Evolutionary conservation across 2,888 invertebrate genomes (phyloP), one percentile per base, ranked within the genome.

Genomic region (Epistrophe grossulariae): DNA sequence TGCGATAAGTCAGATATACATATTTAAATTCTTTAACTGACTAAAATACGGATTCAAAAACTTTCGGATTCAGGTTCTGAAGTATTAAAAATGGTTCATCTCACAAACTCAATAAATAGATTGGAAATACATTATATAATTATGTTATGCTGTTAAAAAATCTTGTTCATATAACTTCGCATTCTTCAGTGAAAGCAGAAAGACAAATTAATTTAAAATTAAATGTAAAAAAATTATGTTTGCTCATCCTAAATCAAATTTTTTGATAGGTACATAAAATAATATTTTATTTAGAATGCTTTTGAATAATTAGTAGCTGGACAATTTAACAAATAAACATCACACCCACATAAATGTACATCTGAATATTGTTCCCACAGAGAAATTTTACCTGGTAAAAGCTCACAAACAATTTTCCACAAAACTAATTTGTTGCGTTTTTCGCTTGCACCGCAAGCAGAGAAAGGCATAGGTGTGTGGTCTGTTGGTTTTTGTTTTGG

Each of bases 341-440:
- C 28, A 15, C 24, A 19, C n/a, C 64, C 45, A 8, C n/a, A 11
- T 9, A n/a, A n/a, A n/a, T n/a, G n/a, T n/a, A 13, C 40, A 45
- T 1, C 15, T 64, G 45, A 45, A 64, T 64, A 43, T 43, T 62
- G 24, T 24, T 24, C 4, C 35, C 24, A 40, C 43, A 40, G 43
- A 19, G 35, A 62, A 62, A 59, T 17, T 59, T 9, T 64, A 64
- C 28, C 28, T 15, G 5, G 24, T 24, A 28, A 43, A 43, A 43
- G 59, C 40, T 24, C 19, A 45, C 62, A 64, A 64, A 28, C 40
- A 43, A 70, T 78, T 78, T 82, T 82, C 57, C 45, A 81, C 82
- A 74, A 87, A 79, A 82, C 70, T 82, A 87, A 74, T 87, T 85
- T 85, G 85, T 82, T 82, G 78, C 74, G 57, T 64, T 45, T 45